Conservation (phyloP, 2,888 invertebrate genomes). For the Dolichopus griseipennis region DNA sequence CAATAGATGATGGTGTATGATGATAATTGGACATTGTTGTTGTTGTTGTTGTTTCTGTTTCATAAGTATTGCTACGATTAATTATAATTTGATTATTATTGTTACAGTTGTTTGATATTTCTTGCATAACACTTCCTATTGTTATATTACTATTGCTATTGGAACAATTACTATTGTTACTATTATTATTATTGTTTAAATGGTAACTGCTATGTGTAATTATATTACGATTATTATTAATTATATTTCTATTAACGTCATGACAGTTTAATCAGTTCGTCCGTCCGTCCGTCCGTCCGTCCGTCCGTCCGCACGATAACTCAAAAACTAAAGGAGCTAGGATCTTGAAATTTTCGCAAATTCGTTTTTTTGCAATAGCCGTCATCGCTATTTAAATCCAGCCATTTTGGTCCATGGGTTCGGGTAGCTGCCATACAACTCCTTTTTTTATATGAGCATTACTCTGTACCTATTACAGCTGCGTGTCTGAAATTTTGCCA, state of each 20-base stretch:
- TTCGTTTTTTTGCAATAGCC: no score
- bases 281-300: no score
- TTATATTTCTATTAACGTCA: conserved; percentile 21
- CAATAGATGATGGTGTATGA: conserved; percentile 19
- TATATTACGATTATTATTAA: conserved; percentile 8
- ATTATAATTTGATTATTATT: conserved; percentile 10
- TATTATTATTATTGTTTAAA: conserved; percentile 7
- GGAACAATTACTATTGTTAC: conserved; percentile 24
- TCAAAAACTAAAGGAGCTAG: no score
- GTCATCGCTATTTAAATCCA: no score
- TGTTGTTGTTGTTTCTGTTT: conserved; percentile 20
- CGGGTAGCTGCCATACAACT: no score
- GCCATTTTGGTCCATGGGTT: no score
- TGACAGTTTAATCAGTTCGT: background rate
- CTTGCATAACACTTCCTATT: conserved; percentile 37
- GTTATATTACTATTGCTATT: conserved; percentile 12
- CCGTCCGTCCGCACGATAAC: no score
- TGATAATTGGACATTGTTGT: conserved; percentile 15
- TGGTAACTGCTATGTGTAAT: background rate
- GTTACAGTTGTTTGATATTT: conserved; percentile 29
- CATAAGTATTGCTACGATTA: conserved; percentile 25
- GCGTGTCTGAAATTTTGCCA: no score
- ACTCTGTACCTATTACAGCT: no score
- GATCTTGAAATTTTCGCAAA: no score
- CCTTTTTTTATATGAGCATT: no score